Base-by-base conservation (phyloP, 2,797 vertebrate species). In the Euphonia xanthogaster region DNA sequence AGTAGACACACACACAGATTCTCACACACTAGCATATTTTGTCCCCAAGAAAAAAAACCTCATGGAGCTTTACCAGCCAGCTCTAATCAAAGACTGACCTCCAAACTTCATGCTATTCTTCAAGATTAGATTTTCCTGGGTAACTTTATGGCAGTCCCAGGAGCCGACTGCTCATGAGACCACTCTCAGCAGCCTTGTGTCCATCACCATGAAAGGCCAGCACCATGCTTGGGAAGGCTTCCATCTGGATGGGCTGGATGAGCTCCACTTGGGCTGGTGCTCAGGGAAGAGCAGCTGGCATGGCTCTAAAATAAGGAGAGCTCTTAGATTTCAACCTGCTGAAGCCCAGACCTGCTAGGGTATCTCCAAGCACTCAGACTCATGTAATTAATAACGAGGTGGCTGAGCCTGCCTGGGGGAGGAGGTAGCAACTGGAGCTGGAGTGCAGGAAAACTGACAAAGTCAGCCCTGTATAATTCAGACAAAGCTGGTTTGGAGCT, bases 261-360 rank as follows among this genome's bases (percentile, higher is more conserved):
- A 55, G 68, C 51, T 91, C 91, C 93, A 84, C 67, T 88, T 86
- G 78, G 72, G 73, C n/a, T 58, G 23, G 12, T 90, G 67, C 40
- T 65, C 81, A 82, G 48, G 73, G 61, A 74, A 82, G 39, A 86
- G 45, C 86, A 96, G 86, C 84, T 91, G 84, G 78, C 35, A 57
- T 40, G 30, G 7, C 45, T 90, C 88, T 3, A 16, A 87, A 82
- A 44, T 51, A 80, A 91, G 67, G 79, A 82, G 35, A 53, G 31
- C 24, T 92, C 86, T 95, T 74, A 65, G 39, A 37, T 91, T 88
- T 94, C 87, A 92, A 65, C 53, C 27, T 72, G 47, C 54, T 92
- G 87, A 88, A 95, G 42, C 65, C 61, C 78, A 54, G 51, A 88
- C 42, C 71, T 67, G 35, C 39, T 44, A 77, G 61, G 63, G 42